A percentile compares a stretch with the other conserved stretches of the same genome.
Evolutionary conservation across 2,797 vertebrate genomes (phyloP).

Genomic region (Myotis pilosus): DNA sequence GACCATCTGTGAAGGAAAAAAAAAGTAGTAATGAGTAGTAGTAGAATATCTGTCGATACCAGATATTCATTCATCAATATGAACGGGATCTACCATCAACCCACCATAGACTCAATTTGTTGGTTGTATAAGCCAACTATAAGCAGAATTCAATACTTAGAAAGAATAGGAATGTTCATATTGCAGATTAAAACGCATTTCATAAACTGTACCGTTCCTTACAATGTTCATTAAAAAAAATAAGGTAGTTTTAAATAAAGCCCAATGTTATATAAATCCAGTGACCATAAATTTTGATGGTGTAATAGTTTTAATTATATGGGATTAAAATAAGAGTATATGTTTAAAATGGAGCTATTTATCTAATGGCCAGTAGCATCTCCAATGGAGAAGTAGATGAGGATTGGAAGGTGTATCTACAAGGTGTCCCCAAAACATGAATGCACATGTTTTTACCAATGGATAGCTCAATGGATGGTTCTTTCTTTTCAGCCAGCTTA

Average conservation of each 20-base stretch:
- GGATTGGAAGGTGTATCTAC: neutral
- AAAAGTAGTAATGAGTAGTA: neutral
- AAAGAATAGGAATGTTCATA: neutral
- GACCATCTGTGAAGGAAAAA: neutral
- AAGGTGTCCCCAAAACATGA: neutral
- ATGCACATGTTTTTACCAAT: neutral
- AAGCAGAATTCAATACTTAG: neutral
- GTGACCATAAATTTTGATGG: neutral
- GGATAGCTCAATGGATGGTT: neutral
- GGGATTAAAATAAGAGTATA: constrained; percentile 25
- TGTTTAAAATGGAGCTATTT: neutral
- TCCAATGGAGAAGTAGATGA: neutral
- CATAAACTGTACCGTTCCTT: neutral
- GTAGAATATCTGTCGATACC: neutral
- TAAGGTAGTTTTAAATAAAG: constrained; percentile 14
- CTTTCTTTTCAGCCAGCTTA: neutral
- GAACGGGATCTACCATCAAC: neutral
- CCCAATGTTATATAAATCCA: neutral
- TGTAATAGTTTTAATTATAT: neutral
- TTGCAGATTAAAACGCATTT: constrained; percentile 26
- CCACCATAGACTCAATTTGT: neutral
- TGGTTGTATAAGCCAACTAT: neutral
- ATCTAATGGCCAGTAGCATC: neutral
- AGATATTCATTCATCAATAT: neutral
- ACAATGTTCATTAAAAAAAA: constrained; percentile 36